Base-by-base conservation (phyloP, 2,888 invertebrate genomes). In the Eucera pruinosa region DNA sequence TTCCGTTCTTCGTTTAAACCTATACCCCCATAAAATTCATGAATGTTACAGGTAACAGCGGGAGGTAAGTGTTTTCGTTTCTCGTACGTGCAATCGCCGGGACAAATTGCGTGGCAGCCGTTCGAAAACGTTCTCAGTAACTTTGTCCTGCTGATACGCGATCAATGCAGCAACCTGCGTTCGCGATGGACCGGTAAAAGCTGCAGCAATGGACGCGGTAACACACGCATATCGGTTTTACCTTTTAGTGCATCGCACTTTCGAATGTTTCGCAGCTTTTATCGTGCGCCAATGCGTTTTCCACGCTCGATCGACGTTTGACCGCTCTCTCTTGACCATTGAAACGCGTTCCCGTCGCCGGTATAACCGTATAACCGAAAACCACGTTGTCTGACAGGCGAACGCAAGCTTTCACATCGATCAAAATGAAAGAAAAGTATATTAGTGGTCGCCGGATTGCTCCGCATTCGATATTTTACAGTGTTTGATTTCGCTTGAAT, bases 221-320 rank as follows among this genome's bases (percentile, higher is more conserved):
- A 77, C 61, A 67, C 69, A 61, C 58, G 67, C 71, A 43, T 69
- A 69, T 64, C 68, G 75, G 70, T 60, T 78, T 84, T 80, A 66
- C 84, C 84, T 84, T 84, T 84, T 84, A 84, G 77, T 60, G 73
- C 70, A 57, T 75, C 74, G 80, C 84, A 80, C 84, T 84, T 84
- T 82, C 78, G 74, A 84, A 82, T 75, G 80, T 82, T 84, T 84
- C 82, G 78, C 73, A 72, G 80, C 84, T 84, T 84, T 84, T 84
- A 84, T 82, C 81, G 74, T 60, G 70, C 62, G 55, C 61, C 84
- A 71, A 73, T 84, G 82, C 80, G 77, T 84, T 84, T 84, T 84
- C 75, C 84, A 77, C 80, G 82, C 75, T 82, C 84, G 80, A 79
- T 79, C 81, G 76, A 62, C 75, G 27, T 66, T 75, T 55, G 72